Base-by-base conservation (phyloP, 1,140 invertebrate species). In the Eurosta solidaginis region DNA sequence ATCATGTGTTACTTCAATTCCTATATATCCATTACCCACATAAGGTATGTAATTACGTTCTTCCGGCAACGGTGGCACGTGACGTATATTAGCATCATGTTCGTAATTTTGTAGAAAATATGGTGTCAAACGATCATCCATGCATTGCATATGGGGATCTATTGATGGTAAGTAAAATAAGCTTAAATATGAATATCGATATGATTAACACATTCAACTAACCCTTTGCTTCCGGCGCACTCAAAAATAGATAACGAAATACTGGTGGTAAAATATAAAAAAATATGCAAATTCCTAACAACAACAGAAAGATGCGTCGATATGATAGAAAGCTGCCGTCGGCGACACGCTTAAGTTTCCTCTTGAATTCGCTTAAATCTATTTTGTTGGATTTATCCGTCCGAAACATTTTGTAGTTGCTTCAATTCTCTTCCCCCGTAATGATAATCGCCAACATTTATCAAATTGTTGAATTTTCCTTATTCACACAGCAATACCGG, bases 11-110 rank as follows among this genome's bases (percentile, higher is more conserved):
- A 95, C 85, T 42, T 92, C 89, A 27, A 93, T 81, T 0, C 93
- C 94, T 80, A 95, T 88, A 73, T 93, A 88, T 3, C 95, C 94
- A 90, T 96, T 96, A 75, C 94, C 95, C 36, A 95, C 90, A 86
- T 95, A 95, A 82, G 93, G 92, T 82, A 93, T 89, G 85, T 92
- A 94, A 76, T 90, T 88, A 73, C 91, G 89, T 79, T 92, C 91
- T 33, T 85, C 86, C 4, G 87, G 84, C 40, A 91, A 84, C 29
- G 88, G 83, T 4, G 89, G 88, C 59, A 89, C 82, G 73, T 91
- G 90, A 79, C 92, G 89, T 78, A 95, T 89, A 83, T 93, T 92
- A 14, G 91, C 92, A 88, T 95, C 92, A 82, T 92, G 92, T 74
- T 92, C 90, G 25, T 88, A 84, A 49, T 91, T 87, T 81, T 92